Percentiles rank a stretch among this genome's conserved stretches.
These are phyloP conservation scores for Cricetomys ansorgei DNA, from an alignment of 2,113 vertebrate genomes.

Conservation along the genomic window DNA sequence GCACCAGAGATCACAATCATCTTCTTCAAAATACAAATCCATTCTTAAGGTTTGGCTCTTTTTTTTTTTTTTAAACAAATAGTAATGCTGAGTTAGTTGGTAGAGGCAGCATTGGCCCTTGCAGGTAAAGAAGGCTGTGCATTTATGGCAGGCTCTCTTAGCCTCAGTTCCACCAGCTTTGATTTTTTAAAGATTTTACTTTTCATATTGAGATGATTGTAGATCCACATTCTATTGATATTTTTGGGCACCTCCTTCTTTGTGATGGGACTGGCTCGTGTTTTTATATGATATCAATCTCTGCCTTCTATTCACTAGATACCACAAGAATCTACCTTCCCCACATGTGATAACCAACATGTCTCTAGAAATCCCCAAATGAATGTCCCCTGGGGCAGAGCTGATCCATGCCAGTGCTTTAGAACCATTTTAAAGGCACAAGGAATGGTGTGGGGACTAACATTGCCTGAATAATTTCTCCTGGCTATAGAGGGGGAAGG, in stretches of 20 bases:
- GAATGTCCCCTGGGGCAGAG: background rate
- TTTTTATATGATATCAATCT: background rate
- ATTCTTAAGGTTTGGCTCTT: background rate
- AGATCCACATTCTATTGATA: background rate
- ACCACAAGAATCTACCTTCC: background rate
- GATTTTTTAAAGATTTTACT: background rate
- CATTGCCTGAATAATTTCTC: background rate
- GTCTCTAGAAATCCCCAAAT: background rate
- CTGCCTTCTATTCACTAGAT: background rate
- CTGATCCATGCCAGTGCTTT: background rate
- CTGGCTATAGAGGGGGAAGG: background rate
- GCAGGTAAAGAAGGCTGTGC: background rate
- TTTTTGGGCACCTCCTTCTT: background rate
- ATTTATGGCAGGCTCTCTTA: background rate
- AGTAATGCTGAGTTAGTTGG: background rate
- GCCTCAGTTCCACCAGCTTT: background rate
- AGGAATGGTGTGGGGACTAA: background rate
- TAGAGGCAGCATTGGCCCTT: background rate
- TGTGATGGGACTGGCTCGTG: background rate
- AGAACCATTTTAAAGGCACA: background rate
- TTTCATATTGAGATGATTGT: background rate
- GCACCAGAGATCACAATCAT: background rate
- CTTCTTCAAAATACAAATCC: background rate
- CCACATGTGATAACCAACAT: background rate
- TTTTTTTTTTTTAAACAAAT: background rate